These are phyloP conservation scores for Xiphophorus maculatus DNA, from an alignment of 2,113 vertebrate genomes.

Conservation along the genomic window DNA sequence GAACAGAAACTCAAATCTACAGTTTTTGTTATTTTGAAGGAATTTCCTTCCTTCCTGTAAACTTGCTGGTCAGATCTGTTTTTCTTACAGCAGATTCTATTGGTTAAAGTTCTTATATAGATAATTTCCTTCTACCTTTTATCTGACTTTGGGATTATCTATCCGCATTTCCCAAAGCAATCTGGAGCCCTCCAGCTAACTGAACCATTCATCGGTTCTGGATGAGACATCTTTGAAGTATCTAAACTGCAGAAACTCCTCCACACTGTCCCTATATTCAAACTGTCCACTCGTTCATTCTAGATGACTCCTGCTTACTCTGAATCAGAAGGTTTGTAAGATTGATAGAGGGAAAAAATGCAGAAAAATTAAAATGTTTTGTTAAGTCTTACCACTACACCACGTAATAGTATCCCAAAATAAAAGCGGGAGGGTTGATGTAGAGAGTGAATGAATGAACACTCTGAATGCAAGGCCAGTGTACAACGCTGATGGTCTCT, in stretches of 20 bases:
- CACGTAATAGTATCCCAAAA: no score
- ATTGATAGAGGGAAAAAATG: no score
- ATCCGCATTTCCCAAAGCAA: neutral
- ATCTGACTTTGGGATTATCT: neutral
- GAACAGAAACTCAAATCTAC: neutral
- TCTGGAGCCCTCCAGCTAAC: neutral
- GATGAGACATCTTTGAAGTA: neutral
- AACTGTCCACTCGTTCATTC: neutral
- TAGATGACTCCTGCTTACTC: neutral
- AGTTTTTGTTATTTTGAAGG: neutral
- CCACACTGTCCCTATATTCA: neutral
- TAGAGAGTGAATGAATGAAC: no score
- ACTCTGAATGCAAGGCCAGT: neutral
- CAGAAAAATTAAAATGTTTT: neutral
- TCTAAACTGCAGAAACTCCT: neutral
- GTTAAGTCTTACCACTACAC: no score
- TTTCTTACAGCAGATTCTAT: neutral
- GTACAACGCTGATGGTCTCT: slow-evolving; percentile 22
- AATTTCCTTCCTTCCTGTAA: neutral
- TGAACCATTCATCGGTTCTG: neutral
- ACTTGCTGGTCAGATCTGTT: no score
- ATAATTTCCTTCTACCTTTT: no score
- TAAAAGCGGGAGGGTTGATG: no score
- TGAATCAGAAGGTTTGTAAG: no score
- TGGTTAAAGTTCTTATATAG: no score